Conservation (phyloP, 1,140 invertebrate species). For the Oedothorax gibbosus region DNA sequence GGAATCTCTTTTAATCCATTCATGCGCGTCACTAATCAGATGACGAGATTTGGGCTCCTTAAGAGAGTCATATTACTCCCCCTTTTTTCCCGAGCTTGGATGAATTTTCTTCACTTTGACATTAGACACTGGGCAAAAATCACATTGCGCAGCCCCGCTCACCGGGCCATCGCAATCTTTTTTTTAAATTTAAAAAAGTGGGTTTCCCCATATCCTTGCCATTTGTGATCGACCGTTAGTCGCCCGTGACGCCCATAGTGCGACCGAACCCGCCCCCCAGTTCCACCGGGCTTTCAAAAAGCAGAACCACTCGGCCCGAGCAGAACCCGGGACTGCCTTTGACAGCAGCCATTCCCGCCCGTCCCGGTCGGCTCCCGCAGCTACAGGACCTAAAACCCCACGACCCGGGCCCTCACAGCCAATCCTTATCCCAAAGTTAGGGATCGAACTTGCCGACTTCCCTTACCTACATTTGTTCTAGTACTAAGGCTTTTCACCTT, state of each 20-base stretch:
- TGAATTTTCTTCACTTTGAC: slow-evolving; percentile 67
- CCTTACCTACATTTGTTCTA: slow-evolving; percentile 63
- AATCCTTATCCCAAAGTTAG: slow-evolving; percentile 71
- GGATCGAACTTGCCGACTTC: slow-evolving; percentile 11
- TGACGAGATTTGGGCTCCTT: too few relatives aligned
- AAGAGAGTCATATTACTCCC: background rate
- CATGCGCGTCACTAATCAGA: too few relatives aligned
- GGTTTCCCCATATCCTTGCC: slow-evolving; percentile 41
- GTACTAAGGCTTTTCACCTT: slow-evolving; percentile 64
- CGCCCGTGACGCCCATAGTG: background rate
- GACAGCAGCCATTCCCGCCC: background rate
- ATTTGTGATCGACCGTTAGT: slow-evolving; percentile 58
- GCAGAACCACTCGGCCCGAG: background rate
- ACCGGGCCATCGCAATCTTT: slow-evolving; percentile 42
- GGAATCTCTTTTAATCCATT: too few relatives aligned
- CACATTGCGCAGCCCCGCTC: slow-evolving; percentile 58
- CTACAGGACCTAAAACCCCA: slow-evolving; percentile 71
- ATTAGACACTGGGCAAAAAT: slow-evolving; percentile 63
- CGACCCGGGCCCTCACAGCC: slow-evolving; percentile 76
- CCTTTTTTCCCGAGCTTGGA: slow-evolving; percentile 61
- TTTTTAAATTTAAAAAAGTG: slow-evolving; percentile 30
- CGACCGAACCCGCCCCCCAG: background rate
- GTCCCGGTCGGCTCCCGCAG: background rate
- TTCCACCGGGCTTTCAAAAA: background rate
- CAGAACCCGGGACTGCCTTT: too few relatives aligned